Base-by-base conservation (phyloP, 2,888 invertebrate species). In the Cetonia aurata region DNA sequence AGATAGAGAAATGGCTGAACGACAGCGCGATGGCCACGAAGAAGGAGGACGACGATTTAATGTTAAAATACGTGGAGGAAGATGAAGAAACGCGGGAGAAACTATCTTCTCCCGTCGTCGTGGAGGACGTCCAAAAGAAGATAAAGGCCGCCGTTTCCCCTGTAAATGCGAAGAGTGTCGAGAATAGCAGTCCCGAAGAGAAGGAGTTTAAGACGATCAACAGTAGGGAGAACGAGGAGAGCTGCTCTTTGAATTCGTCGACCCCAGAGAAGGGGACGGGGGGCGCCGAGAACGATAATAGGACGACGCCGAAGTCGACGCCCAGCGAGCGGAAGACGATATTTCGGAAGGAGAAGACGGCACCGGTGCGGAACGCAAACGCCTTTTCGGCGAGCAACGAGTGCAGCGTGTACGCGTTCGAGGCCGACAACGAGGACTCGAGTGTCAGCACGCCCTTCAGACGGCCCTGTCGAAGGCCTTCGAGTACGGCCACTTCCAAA, bases 401-500 rank as follows among this genome's bases (percentile, higher is more conserved):
- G 79, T 89, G 90, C 71, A 91, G 91, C 71, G 89, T 92, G 13
- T 92, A 92, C 77, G 92, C 92, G 1, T 92, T 92, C 79, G 91
- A 91, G 74, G 90, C 90, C 73, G 91, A 91, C 52, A 91, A 90
- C 71, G 85, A 87, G 15, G 86, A 86, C n/a, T 79, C 84, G 0
- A 57, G 57, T 41, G 82, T 87, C 19, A 88, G 85, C 69, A 88
- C 89, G 13, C 90, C 89, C 0, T 90, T 91, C 79, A 81, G 89
- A 42, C 80, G 88, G 52, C 87, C 87, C 52, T 83, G 84, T 44
- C 80, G 87, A 67, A 79, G 85, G 13, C 85, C 86, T 6, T 85
- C 86, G 0, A 84, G 85, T 75, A 85, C 85, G 0, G 83, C 84
- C 3, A 85, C 85, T 1, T 85, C 85, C 6, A 78, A 79, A 75